Conservation (phyloP, 2,113 vertebrate species). For the Phrynocephalus versicolor region DNA sequence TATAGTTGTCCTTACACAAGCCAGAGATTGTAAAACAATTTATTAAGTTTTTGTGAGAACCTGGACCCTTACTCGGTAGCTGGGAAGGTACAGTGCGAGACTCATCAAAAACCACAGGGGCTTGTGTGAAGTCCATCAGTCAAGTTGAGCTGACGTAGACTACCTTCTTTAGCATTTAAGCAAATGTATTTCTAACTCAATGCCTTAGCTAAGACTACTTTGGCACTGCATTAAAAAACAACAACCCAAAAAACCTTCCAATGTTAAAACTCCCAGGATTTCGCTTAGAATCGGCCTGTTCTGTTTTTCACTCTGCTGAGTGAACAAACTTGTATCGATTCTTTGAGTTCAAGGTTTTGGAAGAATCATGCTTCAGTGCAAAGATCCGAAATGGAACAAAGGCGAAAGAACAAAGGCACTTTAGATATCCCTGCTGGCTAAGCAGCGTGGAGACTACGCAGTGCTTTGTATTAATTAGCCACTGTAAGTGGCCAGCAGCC, state of each 20-base stretch:
- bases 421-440: constrained; percentile 44
- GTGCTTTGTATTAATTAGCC: constrained; percentile 42
- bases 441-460: background rate
- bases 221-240: background rate
- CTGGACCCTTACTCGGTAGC: background rate
- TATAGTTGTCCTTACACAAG: too few species aligned
- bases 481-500: constrained; percentile 28
- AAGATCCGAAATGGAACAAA: constrained; percentile 53
- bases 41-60: too few species aligned
- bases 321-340: background rate
- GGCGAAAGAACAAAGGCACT: constrained; percentile 47
- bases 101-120: too few species aligned
- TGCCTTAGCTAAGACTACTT: too few species aligned
- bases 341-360: background rate
- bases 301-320: background rate
- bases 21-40: too few species aligned
- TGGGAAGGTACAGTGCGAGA: too few species aligned
- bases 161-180: too few species aligned
- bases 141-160: background rate
- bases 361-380: constrained; percentile 22
- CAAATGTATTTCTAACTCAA: too few species aligned
- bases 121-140: background rate
- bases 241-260: too few species aligned
- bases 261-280: background rate
- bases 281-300: background rate